Base-by-base conservation (phyloP, 1,140 invertebrate genomes). In the Triops longicaudatus region DNA sequence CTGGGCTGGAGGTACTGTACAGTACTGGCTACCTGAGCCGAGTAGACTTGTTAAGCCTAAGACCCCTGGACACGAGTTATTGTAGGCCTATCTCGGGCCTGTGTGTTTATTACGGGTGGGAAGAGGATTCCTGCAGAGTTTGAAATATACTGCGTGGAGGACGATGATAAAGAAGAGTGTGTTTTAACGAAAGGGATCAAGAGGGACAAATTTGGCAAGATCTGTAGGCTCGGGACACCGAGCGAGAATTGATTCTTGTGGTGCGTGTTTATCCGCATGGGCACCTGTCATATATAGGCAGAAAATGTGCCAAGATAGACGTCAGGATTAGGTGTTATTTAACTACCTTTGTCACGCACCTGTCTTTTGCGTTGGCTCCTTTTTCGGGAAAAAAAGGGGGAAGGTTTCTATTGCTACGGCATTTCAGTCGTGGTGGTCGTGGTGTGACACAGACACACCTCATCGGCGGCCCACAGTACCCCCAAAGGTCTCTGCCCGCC, bases 241-340 rank as follows among this genome's bases (percentile, higher is more conserved):
- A 10, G 22, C 50, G 50, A 63, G 50, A 63, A 63, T 63, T 10
- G 50, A 63, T 63, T 63, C 50, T 63, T 22, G 10, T 9, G 17
- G 50, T 63, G 50, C 50, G 50, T 63, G 50, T 63, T 22, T 63
- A 63, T 63, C 50, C 17, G 43, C 50, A 5, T 63, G 14, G 14
- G 50, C 10, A 2, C 50, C 50, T 63, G 50, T 22, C 50, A 63
- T 63, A 63, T 63, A 63, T 1, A 63, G 50, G 50, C 50, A 10
- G 50, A 63, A 63, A 14, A 22, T 63, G 50, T 63, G 50, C 50
- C 50, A 63, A 63, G 50, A 63, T 63, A 63, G 50, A 63, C 22
- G 50, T 63, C 50, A 63, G 50, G 50, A 63, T 63, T 63, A 63
- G 50, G 50, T 14, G 50, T 63, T 63, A 63, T 63, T 63, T 63